A percentile compares a stretch with the other conserved stretches of the same genome.
These are phyloP conservation scores for Eurystomus glaucurus DNA, from an alignment of 2,797 vertebrate species.

Conservation along the genomic window DNA sequence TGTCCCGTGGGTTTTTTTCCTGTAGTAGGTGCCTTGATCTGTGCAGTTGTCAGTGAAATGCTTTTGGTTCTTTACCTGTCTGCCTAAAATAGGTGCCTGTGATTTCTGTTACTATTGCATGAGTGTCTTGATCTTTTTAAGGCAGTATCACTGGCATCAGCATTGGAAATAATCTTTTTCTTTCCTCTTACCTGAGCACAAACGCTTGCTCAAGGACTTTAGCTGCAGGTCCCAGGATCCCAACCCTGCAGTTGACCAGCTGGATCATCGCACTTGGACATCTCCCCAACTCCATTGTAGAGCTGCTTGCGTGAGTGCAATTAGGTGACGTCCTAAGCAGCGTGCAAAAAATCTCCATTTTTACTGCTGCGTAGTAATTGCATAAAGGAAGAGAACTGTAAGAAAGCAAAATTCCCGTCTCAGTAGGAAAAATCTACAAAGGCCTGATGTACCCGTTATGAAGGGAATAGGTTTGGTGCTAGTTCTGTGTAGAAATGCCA, in stretches of 20 bases:
- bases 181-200: background rate
- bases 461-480: background rate
- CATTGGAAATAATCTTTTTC: background rate
- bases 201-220: background rate
- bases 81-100: background rate
- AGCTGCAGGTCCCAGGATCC: background rate
- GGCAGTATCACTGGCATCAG: background rate
- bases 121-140: constrained; percentile 6
- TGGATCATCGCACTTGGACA: background rate
- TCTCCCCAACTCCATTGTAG: background rate
- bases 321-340: background rate
- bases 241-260: background rate
- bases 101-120: background rate
- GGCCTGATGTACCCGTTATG: background rate
- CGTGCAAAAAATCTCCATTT: background rate
- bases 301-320: background rate
- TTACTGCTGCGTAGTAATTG: background rate
- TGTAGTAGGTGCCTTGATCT: constrained; percentile 8
- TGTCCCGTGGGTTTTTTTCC: background rate
- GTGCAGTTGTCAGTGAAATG: background rate
- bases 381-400: background rate
- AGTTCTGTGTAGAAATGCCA: background rate
- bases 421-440: background rate
- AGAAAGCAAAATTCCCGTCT: background rate
- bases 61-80: constrained; percentile 27